phyloP scores from a whole-genome alignment of 2,888 invertebrate species.

The Tetragonisca angustula region DNA sequence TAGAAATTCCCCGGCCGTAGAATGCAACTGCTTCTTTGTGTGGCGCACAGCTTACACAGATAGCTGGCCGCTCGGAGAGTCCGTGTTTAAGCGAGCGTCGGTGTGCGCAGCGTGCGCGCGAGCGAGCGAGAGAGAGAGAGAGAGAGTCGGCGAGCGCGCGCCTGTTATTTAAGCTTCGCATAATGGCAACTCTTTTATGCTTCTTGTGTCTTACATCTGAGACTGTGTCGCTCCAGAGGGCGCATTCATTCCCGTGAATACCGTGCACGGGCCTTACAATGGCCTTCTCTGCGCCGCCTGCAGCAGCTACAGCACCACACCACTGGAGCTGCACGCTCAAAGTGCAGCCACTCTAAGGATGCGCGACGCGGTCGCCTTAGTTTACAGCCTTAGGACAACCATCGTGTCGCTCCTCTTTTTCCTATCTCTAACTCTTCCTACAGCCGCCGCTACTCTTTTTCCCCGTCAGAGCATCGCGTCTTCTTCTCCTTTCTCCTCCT shows the following conservation, averaged over 20 bases:
- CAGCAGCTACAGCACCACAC: constrained; percentile 65
- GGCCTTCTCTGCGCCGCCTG: constrained; percentile 70
- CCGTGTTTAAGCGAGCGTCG: constrained; percentile 56
- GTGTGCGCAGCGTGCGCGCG: constrained; percentile 30
- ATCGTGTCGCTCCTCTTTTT: constrained; percentile 31
- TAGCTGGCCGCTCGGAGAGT: constrained; percentile 5
- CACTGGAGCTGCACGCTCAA: constrained; percentile 58
- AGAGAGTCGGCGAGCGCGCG: constrained; percentile 58
- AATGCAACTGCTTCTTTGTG: constrained; percentile 66
- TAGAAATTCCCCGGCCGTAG: constrained; percentile 69
- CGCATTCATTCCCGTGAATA: constrained; percentile 80
- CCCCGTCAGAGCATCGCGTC: constrained; percentile 5
- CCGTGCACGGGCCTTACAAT: constrained; percentile 75
- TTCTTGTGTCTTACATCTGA: constrained; percentile 81
- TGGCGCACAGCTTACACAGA: constrained; percentile 37
- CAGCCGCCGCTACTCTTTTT: constrained; percentile 6
- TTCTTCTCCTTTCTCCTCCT: not conserved
- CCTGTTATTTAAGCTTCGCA: constrained; percentile 83
- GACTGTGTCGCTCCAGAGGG: constrained; percentile 80
- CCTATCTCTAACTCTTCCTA: constrained; percentile 26
- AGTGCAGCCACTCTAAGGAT: constrained; percentile 70
- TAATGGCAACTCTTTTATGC: constrained; percentile 83
- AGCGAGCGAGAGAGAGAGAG: not conserved
- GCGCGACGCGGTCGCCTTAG: constrained; percentile 63
- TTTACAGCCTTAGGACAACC: constrained; percentile 64